Evolutionary conservation across 2,113 vertebrate genomes (phyloP).

Genomic region (Tragelaphus strepsiceros): DNA sequence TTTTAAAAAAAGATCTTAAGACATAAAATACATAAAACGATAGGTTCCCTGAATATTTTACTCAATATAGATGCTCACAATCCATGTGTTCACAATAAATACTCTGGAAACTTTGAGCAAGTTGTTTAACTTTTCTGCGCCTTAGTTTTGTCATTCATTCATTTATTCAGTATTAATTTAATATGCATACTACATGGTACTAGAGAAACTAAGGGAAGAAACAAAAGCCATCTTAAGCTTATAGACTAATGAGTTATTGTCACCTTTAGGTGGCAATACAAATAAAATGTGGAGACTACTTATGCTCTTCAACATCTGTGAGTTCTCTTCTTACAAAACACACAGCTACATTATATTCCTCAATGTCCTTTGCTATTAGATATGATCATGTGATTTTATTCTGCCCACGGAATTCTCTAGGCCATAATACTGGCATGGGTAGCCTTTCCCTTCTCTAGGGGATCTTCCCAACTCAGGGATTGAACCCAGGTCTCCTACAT

Average conservation of each 20-base stretch:
- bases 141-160: background rate
- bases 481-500: background rate
- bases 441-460: background rate
- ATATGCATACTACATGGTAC: background rate
- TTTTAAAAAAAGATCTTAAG: background rate
- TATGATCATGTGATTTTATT: background rate
- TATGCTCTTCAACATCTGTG: background rate
- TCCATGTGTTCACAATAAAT: background rate
- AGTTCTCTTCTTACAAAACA: background rate
- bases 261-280: background rate
- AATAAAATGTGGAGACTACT: background rate
- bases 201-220: background rate
- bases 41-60: background rate
- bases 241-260: background rate
- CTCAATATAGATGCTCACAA: background rate
- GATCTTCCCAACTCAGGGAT: background rate
- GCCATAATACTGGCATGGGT: background rate
- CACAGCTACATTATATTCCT: background rate
- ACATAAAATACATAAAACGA: background rate
- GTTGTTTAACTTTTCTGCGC: background rate
- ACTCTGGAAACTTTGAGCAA: background rate
- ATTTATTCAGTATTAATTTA: background rate
- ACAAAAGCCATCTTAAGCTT: background rate
- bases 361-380: background rate
- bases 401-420: background rate